Base-by-base conservation (phyloP, 2,797 vertebrate species). In the Squalus acanthias region DNA sequence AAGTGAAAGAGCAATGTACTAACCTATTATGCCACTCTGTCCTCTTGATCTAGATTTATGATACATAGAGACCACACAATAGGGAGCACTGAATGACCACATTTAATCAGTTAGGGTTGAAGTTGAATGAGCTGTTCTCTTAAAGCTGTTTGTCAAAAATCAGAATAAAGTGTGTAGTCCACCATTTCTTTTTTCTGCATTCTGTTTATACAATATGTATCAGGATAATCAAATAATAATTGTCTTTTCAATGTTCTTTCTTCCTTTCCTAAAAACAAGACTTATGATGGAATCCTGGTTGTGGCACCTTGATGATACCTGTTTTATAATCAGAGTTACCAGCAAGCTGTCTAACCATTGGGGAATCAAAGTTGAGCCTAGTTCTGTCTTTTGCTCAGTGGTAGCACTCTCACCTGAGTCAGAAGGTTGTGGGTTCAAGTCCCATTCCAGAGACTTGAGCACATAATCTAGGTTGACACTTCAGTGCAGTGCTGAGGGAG, bases 161-260 rank as follows among this genome's bases (percentile, higher is more conserved):
- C 63, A 67, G 89, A 92, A 92, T 67, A 92, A 63, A 92, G 29
- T 39, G 60, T 65, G 1, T 92, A 67, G 15, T 67, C 2, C 89
- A 92, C 13, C 13, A n/a, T 67, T 17, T 65, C 0, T 60, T 33
- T 85, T 29, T 15, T 33, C 87, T 89, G 60, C 33, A 39, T 92
- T n/a, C 33, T 39, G 17, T 92, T 65, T 17, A 5, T 65, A 65
- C 60, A 91, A n/a, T 88, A 3, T 91, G 13, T 46, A 1, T 20
- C 89, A 92, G 63, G 89, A n/a, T 92, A 92, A 92, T 65, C 60
- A 92, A 92, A 92, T 63, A 22, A 82, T 46, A 82, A 39, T 65
- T 92, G 33, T 22, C 33, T 65, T 50, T 50, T 63, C 60, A 50
- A 57, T 88, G 57, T 88, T 88, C 50, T 92, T 65, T 7, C 5